Evolutionary conservation across 2,888 invertebrate species (phyloP).

Genomic region (Perizoma flavofasciatum): DNA sequence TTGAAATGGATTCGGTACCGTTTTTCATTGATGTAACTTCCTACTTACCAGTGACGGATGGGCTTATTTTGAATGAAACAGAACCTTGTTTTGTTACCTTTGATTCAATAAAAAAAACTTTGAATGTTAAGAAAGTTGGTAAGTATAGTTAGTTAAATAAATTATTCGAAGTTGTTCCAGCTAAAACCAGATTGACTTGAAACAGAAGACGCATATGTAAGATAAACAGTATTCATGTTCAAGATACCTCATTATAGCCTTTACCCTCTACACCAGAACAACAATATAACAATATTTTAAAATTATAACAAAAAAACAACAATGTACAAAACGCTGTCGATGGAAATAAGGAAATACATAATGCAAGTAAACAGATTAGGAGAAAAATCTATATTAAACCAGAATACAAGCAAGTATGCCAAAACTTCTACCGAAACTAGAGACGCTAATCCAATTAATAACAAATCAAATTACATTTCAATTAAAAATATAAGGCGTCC

Average conservation of each 20-base stretch:
- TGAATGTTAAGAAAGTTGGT: neutral
- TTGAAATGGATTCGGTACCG: conserved; percentile 33
- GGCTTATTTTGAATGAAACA: conserved; percentile 18
- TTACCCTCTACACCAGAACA: too few relatives aligned
- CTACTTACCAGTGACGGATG: conserved; percentile 27
- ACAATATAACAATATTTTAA: too few relatives aligned
- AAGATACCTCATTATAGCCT: too few relatives aligned
- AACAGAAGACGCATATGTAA: conserved; percentile 17
- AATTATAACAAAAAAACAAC: neutral
- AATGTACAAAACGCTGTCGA: neutral
- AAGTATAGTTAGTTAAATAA: neutral
- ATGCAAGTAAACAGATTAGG: too few relatives aligned
- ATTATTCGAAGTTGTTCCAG: neutral
- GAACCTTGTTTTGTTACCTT: conserved; percentile 12
- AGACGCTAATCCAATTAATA: conserved; percentile 25
- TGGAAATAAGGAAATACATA: too few relatives aligned
- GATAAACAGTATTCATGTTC: conserved; percentile 4
- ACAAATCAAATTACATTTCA: conserved; percentile 37
- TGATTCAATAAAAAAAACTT: conserved; percentile 3
- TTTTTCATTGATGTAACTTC: conserved; percentile 25
- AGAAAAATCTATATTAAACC: too few relatives aligned
- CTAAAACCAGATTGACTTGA: neutral
- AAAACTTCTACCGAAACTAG: conserved; percentile 1
- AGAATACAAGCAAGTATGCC: neutral
- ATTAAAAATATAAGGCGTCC: conserved; percentile 51